Evolutionary conservation across 2,797 vertebrate genomes (phyloP).

Genomic region (Sebastolobus altivelis): DNA sequence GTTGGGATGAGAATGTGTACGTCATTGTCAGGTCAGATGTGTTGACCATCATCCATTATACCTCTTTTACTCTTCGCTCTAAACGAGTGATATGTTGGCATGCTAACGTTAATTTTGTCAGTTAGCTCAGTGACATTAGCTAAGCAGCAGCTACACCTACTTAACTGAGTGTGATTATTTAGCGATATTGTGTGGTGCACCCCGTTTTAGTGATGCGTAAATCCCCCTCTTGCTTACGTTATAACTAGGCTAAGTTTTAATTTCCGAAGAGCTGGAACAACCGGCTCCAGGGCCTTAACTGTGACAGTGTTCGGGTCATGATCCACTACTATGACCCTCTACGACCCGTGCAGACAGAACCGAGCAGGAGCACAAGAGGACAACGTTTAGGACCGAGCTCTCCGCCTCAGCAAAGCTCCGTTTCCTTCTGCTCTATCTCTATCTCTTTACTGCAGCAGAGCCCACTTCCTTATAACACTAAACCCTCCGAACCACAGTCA

Average conservation of each 20-base stretch:
- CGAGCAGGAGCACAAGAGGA: not conserved
- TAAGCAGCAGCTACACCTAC: not conserved
- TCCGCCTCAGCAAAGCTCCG: constrained; percentile 28
- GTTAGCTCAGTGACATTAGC: not conserved
- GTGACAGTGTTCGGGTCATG: not conserved
- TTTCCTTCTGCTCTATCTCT: constrained; percentile 64
- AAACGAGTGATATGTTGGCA: no score
- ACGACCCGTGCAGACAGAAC: not conserved
- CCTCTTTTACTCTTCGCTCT: no score
- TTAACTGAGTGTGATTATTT: not conserved
- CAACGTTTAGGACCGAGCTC: constrained; percentile 22
- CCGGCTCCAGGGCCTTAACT: not conserved
- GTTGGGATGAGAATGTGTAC: no score
- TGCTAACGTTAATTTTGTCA: not conserved
- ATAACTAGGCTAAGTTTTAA: not conserved
- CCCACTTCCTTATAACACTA: constrained; percentile 70
- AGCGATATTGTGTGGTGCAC: not conserved
- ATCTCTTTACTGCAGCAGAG: constrained; percentile 63
- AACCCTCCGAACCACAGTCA: constrained; percentile 75
- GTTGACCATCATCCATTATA: no score
- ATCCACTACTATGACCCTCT: not conserved
- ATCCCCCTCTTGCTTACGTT: no score
- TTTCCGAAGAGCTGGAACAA: not conserved
- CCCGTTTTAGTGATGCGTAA: not conserved
- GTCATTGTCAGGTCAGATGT: no score